Base-by-base conservation (phyloP, 2,113 vertebrate species). In the Nothocercus nigrocapillus region DNA sequence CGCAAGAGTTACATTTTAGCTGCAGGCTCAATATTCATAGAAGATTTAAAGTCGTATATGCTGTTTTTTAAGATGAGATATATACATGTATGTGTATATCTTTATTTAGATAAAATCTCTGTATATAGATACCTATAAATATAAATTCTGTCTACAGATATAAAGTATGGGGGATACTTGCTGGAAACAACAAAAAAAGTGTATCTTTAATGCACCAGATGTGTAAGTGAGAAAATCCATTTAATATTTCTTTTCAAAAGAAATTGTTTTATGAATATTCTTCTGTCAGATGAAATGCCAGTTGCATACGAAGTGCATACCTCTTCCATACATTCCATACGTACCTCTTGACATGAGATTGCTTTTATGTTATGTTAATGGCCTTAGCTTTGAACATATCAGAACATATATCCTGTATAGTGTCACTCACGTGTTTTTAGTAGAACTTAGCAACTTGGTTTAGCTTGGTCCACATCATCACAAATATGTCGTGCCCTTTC, bases 1-100 rank as follows among this genome's bases (percentile, higher is more conserved):
- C 96, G 95, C 98, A 98, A 96, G 97, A 98, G 98, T 98, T 98
- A 98, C 98, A 97, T 98, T 97, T 98, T 99, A 98, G 98, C 99
- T 99, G 98, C 98, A 96, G 98, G 99, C 98, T 98, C 97, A 95
- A 97, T 98, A 94, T 83, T 96, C 91, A 94, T 16, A 54, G 78
- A 90, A 97, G 97, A 97, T 99, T 99, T 98, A 90, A 97, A 98
- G 97, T 97, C 94, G 88, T 97, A 93, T 96, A 90, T 97, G 53
- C 87, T 66, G 44, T 30, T 91, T 92, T 96, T 95, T 86, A 73
- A 63, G 91, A 61, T 25, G 40, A 91, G 73, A 72, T 77, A 9
- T 72, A 9, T 83, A 73, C 67, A 22, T 77, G 80, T 36, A 54
- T 82, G 64, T 24, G n/a, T 32, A 32, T 64, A 67, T 59, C 75